These are phyloP conservation scores for Cyprinus carpio DNA, from an alignment of 2,113 vertebrate species.

Conservation along the genomic window DNA sequence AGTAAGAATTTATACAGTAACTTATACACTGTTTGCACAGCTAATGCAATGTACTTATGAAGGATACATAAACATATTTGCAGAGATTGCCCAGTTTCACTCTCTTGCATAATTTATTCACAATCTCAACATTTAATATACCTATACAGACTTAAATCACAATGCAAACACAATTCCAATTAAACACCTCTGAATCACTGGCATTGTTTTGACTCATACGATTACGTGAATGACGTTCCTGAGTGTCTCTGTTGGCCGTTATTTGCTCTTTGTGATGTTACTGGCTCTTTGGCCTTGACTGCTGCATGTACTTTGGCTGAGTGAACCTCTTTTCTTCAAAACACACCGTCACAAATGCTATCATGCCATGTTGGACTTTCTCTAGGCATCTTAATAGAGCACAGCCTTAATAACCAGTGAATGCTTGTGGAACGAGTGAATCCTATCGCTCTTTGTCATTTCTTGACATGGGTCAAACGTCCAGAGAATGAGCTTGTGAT, in stretches of 20 bases:
- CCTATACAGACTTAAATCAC: slow-evolving; percentile 2
- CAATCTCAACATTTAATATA: slow-evolving; percentile 15
- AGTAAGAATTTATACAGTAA: slow-evolving; percentile 59
- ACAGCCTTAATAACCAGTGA: slow-evolving; percentile 54
- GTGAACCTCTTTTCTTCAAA: slow-evolving; percentile 30
- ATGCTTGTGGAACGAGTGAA: slow-evolving; percentile 45
- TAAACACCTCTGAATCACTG: slow-evolving; percentile 27
- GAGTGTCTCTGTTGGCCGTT: slow-evolving; percentile 18
- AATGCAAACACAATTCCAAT: not conserved
- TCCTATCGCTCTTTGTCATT: slow-evolving; percentile 46
- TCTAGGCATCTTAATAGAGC: slow-evolving; percentile 43
- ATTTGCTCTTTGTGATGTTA: slow-evolving; percentile 26
- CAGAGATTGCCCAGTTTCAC: slow-evolving; percentile 56
- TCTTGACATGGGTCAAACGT: slow-evolving; percentile 56
- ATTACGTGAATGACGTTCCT: not conserved
- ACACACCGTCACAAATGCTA: slow-evolving; percentile 12
- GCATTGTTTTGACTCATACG: not conserved
- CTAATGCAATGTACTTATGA: slow-evolving; percentile 63
- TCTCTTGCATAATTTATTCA: slow-evolving; percentile 6
- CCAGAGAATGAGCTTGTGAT: slow-evolving; percentile 73
- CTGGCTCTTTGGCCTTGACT: slow-evolving; percentile 38
- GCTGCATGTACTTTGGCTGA: slow-evolving; percentile 51
- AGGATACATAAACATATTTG: slow-evolving; percentile 62
- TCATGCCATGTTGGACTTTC: slow-evolving; percentile 40
- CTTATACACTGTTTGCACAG: slow-evolving; percentile 54